These are phyloP conservation scores for Gyps fulvus DNA, from an alignment of 2,113 vertebrate species.

Conservation along the genomic window DNA sequence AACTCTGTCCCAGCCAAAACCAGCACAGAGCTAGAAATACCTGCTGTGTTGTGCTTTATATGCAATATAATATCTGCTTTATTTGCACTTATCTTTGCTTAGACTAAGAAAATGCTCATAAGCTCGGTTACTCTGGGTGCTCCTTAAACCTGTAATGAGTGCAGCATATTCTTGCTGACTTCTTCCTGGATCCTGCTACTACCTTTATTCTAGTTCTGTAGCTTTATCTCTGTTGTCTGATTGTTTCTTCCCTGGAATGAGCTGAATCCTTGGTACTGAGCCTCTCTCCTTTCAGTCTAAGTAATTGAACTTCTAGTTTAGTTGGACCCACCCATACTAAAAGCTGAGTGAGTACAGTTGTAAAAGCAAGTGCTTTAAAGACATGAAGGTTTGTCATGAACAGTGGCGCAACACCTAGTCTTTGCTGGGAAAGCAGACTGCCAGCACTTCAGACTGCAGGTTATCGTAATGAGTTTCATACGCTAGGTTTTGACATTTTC, in stretches of 20 bases:
- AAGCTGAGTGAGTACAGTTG: background rate
- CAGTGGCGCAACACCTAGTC: background rate
- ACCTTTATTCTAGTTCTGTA: background rate
- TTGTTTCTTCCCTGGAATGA: background rate
- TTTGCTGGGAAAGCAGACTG: background rate
- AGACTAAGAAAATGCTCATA: background rate
- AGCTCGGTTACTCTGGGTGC: background rate
- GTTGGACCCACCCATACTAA: background rate
- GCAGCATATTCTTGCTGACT: background rate
- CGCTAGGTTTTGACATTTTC: background rate
- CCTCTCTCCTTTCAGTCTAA: background rate
- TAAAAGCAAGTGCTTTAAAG: background rate
- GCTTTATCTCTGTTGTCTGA: background rate
- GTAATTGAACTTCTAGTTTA: background rate
- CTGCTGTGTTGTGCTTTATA: background rate
- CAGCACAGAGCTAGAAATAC: background rate
- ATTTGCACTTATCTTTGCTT: background rate
- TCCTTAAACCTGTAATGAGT: background rate
- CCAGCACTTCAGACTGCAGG: background rate
- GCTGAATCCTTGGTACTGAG: background rate
- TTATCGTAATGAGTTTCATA: background rate
- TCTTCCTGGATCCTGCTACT: background rate
- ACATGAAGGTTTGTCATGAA: background rate
- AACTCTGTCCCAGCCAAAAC: no score
- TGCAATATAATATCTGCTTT: background rate